phyloP scores from a whole-genome alignment of 1,140 invertebrate genomes.

The Panonychus citri region DNA sequence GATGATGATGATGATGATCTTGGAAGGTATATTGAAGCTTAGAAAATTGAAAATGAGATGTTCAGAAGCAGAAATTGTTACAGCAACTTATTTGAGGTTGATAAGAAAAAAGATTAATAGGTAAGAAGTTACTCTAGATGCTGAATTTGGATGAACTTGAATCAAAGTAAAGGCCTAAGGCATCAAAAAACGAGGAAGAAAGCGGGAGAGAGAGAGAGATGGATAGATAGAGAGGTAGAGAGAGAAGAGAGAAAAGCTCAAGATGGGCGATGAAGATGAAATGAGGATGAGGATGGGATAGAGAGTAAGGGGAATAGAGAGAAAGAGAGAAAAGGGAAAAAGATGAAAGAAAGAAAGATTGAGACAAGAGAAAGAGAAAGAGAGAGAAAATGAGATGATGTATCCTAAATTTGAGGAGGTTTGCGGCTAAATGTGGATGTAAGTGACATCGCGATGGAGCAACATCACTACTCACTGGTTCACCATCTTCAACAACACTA shows the following conservation, averaged over 20 bases:
- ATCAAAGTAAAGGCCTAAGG: slow-evolving; percentile 10
- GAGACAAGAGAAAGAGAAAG: neutral
- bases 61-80: no score
- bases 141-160: neutral
- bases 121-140: neutral
- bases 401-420: neutral
- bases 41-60: no score
- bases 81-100: no score
- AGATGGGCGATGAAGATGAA: no score
- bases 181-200: slow-evolving; percentile 3
- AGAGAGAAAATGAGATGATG: neutral
- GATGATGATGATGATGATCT: no score
- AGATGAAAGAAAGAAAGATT: neutral
- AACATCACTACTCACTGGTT: slow-evolving; percentile 4
- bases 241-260: no score
- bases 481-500: neutral
- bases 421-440: neutral
- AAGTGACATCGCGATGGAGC: slow-evolving; percentile 11
- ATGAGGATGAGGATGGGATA: no score
- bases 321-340: neutral
- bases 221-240: no score
- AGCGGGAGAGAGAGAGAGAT: no score
- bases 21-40: no score
- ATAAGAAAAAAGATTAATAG: neutral
- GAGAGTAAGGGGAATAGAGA: neutral